These are phyloP conservation scores for Acanthosepion esculentum DNA, from an alignment of 2,888 invertebrate genomes.

Conservation along the genomic window DNA sequence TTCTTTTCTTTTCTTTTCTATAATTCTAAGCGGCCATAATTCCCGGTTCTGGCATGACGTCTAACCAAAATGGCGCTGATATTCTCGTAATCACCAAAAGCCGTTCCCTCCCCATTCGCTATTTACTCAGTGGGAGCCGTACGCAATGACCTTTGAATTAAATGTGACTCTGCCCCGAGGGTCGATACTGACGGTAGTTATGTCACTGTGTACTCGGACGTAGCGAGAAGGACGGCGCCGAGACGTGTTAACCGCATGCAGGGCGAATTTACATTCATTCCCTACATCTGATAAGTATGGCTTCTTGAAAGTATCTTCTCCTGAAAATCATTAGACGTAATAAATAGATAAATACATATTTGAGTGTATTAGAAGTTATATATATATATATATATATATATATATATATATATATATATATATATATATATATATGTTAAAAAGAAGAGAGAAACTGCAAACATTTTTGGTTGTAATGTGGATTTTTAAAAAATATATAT, in stretches of 20 bases:
- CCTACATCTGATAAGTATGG: neutral
- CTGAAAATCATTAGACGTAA: neutral
- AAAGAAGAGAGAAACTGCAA: no score
- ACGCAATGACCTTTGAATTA: constrained; percentile 18
- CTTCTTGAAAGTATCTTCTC: neutral
- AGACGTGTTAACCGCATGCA: neutral
- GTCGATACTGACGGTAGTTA: neutral
- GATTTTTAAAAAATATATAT: no score
- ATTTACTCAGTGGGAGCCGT: neutral
- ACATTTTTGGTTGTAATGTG: no score
- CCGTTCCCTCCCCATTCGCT: neutral
- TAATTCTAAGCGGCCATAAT: neutral
- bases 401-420: no score
- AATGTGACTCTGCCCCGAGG: constrained; percentile 9
- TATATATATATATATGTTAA: no score
- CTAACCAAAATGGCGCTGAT: neutral
- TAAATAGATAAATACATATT: neutral
- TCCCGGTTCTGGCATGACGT: neutral
- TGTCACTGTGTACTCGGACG: neutral
- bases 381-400: neutral
- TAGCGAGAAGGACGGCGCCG: neutral
- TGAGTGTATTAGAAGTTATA: neutral
- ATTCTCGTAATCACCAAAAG: neutral
- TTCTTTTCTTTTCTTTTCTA: no score
- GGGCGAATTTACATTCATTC: neutral